These are phyloP conservation scores for Phyllotis vaccarum DNA, from an alignment of 2,797 vertebrate species.

Conservation along the genomic window DNA sequence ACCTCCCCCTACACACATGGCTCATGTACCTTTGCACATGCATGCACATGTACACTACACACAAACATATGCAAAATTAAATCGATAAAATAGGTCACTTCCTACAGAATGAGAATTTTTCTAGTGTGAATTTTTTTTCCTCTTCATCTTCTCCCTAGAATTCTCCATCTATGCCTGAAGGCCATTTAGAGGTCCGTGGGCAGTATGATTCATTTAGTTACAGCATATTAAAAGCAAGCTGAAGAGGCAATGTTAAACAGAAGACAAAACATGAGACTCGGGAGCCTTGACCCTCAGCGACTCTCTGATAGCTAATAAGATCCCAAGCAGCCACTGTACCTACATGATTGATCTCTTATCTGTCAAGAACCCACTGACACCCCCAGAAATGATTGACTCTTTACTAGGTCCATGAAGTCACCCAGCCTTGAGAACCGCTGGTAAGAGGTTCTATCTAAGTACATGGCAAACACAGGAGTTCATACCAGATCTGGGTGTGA, in stretches of 20 bases:
- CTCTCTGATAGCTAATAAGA: background rate
- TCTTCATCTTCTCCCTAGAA: background rate
- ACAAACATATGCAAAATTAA: background rate
- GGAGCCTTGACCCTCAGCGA: background rate
- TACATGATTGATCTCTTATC: background rate
- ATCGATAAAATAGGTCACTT: background rate
- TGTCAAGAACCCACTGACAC: background rate
- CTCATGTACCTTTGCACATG: background rate
- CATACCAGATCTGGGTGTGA: background rate
- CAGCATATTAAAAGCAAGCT: background rate
- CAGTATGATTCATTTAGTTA: background rate
- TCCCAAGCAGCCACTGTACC: background rate
- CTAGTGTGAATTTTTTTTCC: background rate
- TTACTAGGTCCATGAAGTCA: background rate
- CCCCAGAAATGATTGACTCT: background rate
- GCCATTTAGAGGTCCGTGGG: background rate
- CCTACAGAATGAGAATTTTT: background rate
- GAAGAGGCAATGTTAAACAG: background rate
- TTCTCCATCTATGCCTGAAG: slow-evolving; percentile 2
- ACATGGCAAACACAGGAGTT: background rate
- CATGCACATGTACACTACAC: no score
- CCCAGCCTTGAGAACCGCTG: background rate
- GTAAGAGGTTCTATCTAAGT: slow-evolving; percentile 45
- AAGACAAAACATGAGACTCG: background rate
- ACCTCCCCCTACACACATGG: background rate